Evolutionary conservation across 2,113 vertebrate species (phyloP), one percentile per base, ranked within the genome.

Genomic region (Oreochromis aureus): DNA sequence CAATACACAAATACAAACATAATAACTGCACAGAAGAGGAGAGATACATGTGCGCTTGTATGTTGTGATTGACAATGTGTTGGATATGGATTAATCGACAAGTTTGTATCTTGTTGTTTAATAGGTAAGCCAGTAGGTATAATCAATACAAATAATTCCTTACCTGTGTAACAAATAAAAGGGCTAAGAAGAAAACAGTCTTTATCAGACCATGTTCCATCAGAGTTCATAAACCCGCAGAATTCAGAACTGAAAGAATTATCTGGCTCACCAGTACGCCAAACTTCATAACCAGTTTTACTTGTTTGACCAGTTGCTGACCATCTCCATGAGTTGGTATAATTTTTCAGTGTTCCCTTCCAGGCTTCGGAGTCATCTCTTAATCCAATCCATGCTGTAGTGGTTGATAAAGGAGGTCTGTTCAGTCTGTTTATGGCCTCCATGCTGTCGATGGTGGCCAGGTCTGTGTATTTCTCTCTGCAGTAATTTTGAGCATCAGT

Each of bases 271-370:
- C 34, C 10, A 22, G 10, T 6, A 6, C 1, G 2, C 85, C 87
- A 87, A 34, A 8, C 5, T 6, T 30, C 2, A 22, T 63, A 89
- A 10, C 32, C 44, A 6, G 32, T 80, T 46, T 3, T 5, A 80
- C 51, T 80, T 2, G n/a, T 34, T 34, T 54, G 10, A 32, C 71
- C 79, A 24, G 69, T 85, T 3, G 78, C 27, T 19, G 85, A 87
- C 82, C 85, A 89, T 55, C 27, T 91, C 87, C 82, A 91, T 46
- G 87, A 85, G 82, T 85, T 91, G 12, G n/a, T 1, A 1, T 83
- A 71, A 41, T 78, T 55, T 7, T 73, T 46, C 71, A 85, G 10
- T 13, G 7, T 55, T 36, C 6, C 30, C 39, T 11, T 36, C 87
- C 83, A 91, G 54, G 54, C n/a, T 13, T 66, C 1, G 16, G 78